These are phyloP conservation scores for Cephus sareptanus DNA, from an alignment of 2,888 invertebrate genomes.

Conservation along the genomic window DNA sequence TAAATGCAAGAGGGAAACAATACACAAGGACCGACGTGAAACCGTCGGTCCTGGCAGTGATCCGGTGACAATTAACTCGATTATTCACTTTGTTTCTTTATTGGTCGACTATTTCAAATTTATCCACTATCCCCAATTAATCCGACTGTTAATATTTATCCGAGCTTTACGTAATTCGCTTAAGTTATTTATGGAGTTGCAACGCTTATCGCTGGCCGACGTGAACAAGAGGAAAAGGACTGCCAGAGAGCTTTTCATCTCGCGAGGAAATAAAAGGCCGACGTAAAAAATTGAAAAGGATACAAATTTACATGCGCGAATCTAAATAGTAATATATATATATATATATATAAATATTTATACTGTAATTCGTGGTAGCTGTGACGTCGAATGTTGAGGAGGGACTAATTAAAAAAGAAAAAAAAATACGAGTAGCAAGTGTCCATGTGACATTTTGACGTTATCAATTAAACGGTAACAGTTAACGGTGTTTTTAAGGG, in stretches of 20 bases:
- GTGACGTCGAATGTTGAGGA: not conserved
- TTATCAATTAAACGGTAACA: not conserved
- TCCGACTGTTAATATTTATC: not conserved
- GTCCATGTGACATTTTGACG: not conserved
- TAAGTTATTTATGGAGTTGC: too few species aligned
- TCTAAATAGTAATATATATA: conserved; percentile 4
- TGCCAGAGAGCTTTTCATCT: too few species aligned
- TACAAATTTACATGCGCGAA: not conserved
- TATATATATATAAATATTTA: not conserved
- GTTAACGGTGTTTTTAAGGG: not conserved
- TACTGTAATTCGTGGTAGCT: not conserved
- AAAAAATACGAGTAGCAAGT: too few species aligned
- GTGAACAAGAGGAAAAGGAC: too few species aligned
- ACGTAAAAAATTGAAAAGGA: not conserved
- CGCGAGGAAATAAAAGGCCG: not conserved
- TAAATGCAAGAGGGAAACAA: too few species aligned
- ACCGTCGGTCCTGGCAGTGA: too few species aligned
- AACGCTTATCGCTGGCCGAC: too few species aligned
- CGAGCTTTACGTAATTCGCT: too few species aligned
- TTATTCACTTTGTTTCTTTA: not conserved
- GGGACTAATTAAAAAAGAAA: not conserved
- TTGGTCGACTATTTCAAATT: conserved; percentile 3
- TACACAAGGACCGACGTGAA: too few species aligned
- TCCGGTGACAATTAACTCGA: too few species aligned
- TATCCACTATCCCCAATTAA: not conserved